Base-by-base conservation (phyloP, 2,113 vertebrate species). In the Pangasianodon hypophthalmus region DNA sequence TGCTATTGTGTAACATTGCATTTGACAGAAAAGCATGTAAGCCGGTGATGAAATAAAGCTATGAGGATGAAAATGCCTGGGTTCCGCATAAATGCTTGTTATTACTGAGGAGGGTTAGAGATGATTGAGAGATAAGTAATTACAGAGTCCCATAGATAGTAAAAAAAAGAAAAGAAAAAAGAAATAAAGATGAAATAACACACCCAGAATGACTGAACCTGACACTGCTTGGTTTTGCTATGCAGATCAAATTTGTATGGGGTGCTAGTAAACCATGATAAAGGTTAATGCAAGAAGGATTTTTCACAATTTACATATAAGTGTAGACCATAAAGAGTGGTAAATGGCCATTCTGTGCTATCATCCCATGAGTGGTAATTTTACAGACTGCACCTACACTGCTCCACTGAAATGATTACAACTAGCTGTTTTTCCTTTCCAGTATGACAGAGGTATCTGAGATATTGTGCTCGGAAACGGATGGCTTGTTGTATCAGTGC, bases 401-500 rank as follows among this genome's bases (percentile, higher is more conserved):
- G 75, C 82, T 83, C 81, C 7, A 48, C 85, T 80, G 88, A 83
- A 87, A 88, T 90, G 90, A 89, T 90, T 86, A 88, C 90, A 89
- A 88, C 71, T 84, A 88, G 79, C 88, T 90, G 86, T 90, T 91
- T 75, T 92, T 90, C 86, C n/a, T 75, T 79, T 84, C 89, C 86
- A 90, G 90, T 88, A 77, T 69, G 79, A 88, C 88, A 87, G 91
- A 91, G 91, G 89, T 91, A 88, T 90, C 86, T 69, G 54, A 86
- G 91, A 91, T 91, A 89, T 90, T 89, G 87, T 88, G 88, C 46
- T 62, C 37, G 46, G 90, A 86, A 92, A 90, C 58, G 90, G 88
- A 85, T 91, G 89, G 88, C 80, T 91, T 91, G 90, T 87, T 91
- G 69, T 71, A 89, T 89, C 87, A 90, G 90, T 88, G 92, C 85